A percentile compares a stretch with the other conserved stretches of the same genome.
Conservation (phyloP, 2,113 vertebrate species). For the Stercorarius parasiticus region DNA sequence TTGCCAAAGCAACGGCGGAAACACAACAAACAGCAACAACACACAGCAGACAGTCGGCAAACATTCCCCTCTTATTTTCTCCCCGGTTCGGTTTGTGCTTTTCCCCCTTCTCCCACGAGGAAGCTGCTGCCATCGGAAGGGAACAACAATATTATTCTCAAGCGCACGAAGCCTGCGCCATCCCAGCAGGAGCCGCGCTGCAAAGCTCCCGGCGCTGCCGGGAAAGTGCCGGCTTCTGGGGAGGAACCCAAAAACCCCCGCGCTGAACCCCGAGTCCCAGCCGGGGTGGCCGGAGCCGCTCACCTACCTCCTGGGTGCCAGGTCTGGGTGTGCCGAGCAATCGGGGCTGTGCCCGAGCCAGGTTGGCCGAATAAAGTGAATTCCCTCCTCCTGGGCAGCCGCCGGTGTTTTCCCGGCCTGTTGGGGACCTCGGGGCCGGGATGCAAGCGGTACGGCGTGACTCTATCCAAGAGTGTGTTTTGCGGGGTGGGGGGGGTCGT, state of each 20-base stretch:
- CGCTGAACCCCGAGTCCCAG: accelerated
- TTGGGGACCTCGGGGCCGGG: not conserved
- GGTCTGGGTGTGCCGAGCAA: accelerated
- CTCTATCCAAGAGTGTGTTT: accelerated
- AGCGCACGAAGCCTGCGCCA: not conserved
- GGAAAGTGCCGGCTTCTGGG: not conserved
- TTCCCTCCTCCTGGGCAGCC: not conserved
- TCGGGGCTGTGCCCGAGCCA: not conserved
- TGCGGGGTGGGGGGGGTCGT: too few relatives aligned
- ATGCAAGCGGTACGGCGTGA: not conserved
- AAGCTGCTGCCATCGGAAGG: constrained; percentile 18
- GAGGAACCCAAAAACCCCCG: not conserved
- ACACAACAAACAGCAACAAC: constrained; percentile 62
- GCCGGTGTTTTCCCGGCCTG: accelerated
- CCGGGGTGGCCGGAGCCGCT: not conserved
- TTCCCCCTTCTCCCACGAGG: constrained; percentile 38
- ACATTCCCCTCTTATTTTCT: constrained; percentile 61
- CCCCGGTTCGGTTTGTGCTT: constrained; percentile 38
- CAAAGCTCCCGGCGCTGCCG: not conserved
- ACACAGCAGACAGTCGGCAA: constrained; percentile 59
- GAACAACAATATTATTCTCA: not conserved
- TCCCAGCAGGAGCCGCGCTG: not conserved
- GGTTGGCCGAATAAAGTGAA: not conserved
- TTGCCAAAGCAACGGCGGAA: constrained; percentile 51
- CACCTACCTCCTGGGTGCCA: not conserved